Conservation (phyloP, 92 coral and sea anemone genomes). For the Palythoa caribaeorum region DNA sequence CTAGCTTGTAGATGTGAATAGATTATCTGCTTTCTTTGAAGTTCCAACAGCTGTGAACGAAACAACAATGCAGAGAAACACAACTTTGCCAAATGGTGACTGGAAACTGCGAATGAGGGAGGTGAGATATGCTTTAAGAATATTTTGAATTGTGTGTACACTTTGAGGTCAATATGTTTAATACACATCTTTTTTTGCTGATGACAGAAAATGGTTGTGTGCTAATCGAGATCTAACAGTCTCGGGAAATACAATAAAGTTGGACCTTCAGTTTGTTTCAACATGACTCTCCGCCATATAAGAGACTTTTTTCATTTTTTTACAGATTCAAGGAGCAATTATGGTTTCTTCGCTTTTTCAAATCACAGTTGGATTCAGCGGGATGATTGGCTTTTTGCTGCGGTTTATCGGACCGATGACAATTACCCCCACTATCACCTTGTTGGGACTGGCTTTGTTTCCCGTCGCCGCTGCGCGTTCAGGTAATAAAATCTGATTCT, state of each 20-base stretch:
- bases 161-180: too few relatives aligned
- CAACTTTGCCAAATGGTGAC: conserved; percentile 28
- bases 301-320: not conserved
- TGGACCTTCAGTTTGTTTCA: too few relatives aligned
- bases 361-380: conserved; percentile 84
- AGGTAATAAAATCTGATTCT: conserved; percentile 54
- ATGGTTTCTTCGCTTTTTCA: conserved; percentile 87
- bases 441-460: conserved; percentile 91
- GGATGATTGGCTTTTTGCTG: conserved; percentile 82
- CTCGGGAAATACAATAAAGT: too few relatives aligned
- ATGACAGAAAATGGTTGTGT: too few relatives aligned
- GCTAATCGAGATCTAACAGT: too few relatives aligned
- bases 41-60: not conserved
- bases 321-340: conserved; percentile 93
- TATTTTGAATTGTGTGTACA: too few relatives aligned
- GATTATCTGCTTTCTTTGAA: not conserved
- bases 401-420: conserved; percentile 91
- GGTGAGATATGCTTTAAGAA: not conserved
- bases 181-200: too few relatives aligned
- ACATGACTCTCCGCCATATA: too few relatives aligned
- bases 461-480: conserved; percentile 74
- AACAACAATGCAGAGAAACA: not conserved
- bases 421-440: conserved; percentile 87
- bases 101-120: conserved; percentile 38
- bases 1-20: too few relatives aligned